Base-by-base conservation (phyloP, 2,113 vertebrate genomes). In the Pelodiscus sinensis region DNA sequence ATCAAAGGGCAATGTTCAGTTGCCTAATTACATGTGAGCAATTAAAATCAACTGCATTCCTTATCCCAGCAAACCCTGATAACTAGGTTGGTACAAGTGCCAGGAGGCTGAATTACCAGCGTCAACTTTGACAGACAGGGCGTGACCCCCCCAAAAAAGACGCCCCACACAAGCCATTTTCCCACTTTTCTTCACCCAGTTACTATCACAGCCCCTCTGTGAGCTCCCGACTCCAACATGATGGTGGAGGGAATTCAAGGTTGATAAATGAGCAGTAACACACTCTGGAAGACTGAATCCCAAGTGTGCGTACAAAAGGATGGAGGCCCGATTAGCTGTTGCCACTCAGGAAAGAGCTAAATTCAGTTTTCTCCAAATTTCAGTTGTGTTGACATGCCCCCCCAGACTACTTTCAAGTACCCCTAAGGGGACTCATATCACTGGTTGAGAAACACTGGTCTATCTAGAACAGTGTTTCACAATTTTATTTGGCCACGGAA, bases 1-100 rank as follows among this genome's bases (percentile, higher is more conserved):
- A 81, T 55, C 90, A 92, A 95, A 96, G 94, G 90, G 55, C 84
- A 57, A 89, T 85, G 54, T 54, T 89, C 83, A 89, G 1, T 21
- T 68, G 79, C 31, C 62, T 89, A 54, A 58, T 83, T 84, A 68
- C n/a, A 4, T 35, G 82, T 79, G 88, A 80, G 87, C 79, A 84
- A 88, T 90, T 85, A 85, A 81, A 80, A 87, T 56, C 35, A 50
- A 60, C 5, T 44, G 38, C 73, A 25, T 38, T 77, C 58, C 38
- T 3, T 3, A 44, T 54, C 79, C 79, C 27, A 50, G 51, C 81
- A 25, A 81, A 73, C 68, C 73, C 80, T 77, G n/a, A 51, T 62
- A 79, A 57, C 71, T 84, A 57, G n/a, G 3, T 56, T 19, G 31
- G 56, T 56, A 22, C 51, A 52, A 52, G 78, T 14, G 85, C 52